Conservation (phyloP, 2,888 invertebrate species). For the Octonoba sinensis region DNA sequence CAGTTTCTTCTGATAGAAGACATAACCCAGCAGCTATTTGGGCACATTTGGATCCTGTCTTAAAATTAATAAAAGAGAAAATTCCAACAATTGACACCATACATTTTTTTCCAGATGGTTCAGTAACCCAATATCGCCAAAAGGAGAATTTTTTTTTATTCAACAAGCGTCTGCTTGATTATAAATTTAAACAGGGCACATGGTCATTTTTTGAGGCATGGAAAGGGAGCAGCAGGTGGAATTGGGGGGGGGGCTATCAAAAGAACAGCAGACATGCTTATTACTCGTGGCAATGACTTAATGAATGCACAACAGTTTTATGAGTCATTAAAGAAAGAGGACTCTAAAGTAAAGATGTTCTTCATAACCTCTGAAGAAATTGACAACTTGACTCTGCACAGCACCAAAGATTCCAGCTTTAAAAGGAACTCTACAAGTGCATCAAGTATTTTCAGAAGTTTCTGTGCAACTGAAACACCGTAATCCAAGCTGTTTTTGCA, state of each 20-base stretch:
- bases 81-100: slow-evolving; percentile 2
- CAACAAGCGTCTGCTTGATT: slow-evolving; percentile 6
- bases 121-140: slow-evolving; percentile 10
- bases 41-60: slow-evolving; percentile 1
- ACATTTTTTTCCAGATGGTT: slow-evolving; percentile 10
- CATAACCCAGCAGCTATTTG: slow-evolving; percentile 9
- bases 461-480: not conserved
- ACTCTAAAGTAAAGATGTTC: not conserved
- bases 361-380: slow-evolving; percentile 7
- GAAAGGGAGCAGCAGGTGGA: slow-evolving; percentile 10
- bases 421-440: slow-evolving; percentile 8
- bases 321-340: slow-evolving; percentile 4
- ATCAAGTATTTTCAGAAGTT: not conserved
- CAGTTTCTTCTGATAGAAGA: slow-evolving; percentile 6
- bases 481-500: slow-evolving; percentile 14
- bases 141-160: slow-evolving; percentile 6
- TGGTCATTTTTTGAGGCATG: slow-evolving; percentile 3
- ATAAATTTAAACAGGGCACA: not conserved
- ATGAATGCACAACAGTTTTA: slow-evolving; percentile 1
- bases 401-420: slow-evolving; percentile 1
- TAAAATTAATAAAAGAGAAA: not conserved
- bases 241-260: slow-evolving; percentile 4
- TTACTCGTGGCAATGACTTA: slow-evolving; percentile 3
- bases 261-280: slow-evolving; percentile 9
- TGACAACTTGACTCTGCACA: not conserved